These are phyloP conservation scores for Magallana nippona DNA, from an alignment of 2,888 invertebrate genomes.

Conservation along the genomic window DNA sequence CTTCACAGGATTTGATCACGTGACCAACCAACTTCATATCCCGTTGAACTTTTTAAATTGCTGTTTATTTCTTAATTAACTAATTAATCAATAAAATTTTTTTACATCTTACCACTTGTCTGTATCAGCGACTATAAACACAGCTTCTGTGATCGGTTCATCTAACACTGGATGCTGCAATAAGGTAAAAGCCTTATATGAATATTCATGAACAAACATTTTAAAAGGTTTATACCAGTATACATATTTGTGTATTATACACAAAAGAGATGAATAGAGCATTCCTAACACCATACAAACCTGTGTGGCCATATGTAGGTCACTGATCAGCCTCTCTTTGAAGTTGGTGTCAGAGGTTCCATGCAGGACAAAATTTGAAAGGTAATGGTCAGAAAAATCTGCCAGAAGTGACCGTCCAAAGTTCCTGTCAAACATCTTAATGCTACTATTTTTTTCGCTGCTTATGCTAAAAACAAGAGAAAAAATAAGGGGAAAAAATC, in stretches of 20 bases:
- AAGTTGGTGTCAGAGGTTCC: slow-evolving; percentile 78
- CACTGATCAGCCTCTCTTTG: slow-evolving; percentile 72
- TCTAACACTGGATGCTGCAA: slow-evolving; percentile 82
- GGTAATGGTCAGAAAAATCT: slow-evolving; percentile 78
- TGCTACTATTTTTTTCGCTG: slow-evolving; percentile 55
- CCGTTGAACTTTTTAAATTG: too few relatives aligned
- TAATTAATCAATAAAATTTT: not conserved
- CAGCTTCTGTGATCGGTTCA: slow-evolving; percentile 87
- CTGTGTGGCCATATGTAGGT: slow-evolving; percentile 76
- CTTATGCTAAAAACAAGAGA: slow-evolving; percentile 55
- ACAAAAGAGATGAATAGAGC: not conserved
- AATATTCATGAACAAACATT: not conserved
- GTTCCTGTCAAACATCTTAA: slow-evolving; percentile 74
- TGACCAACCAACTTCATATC: too few relatives aligned
- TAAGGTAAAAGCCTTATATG: not conserved
- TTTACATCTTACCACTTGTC: slow-evolving; percentile 86
- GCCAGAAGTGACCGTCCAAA: slow-evolving; percentile 80
- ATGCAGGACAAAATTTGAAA: slow-evolving; percentile 80
- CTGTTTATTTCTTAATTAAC: too few relatives aligned
- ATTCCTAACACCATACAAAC: slow-evolving; percentile 56
- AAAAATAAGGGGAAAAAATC: not conserved
- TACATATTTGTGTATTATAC: not conserved
- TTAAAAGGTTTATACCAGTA: not conserved
- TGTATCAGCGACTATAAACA: slow-evolving; percentile 90
- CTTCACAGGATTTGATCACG: too few relatives aligned